These are phyloP conservation scores for Rutilus rutilus DNA, from an alignment of 2,113 vertebrate species.

Conservation along the genomic window DNA sequence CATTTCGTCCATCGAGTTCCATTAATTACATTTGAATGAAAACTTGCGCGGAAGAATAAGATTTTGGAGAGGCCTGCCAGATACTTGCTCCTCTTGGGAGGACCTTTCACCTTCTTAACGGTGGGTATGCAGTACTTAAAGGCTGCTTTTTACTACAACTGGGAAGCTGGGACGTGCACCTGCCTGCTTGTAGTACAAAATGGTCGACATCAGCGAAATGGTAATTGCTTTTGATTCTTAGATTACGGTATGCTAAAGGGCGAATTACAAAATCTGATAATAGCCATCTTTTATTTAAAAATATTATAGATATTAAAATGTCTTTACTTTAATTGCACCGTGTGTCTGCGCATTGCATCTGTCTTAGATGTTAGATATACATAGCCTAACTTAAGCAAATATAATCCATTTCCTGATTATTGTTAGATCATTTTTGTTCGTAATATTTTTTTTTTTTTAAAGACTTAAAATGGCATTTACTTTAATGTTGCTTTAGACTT, in stretches of 20 bases:
- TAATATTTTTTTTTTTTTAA: too few species aligned
- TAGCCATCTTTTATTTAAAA: not conserved
- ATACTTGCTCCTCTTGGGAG: conserved; percentile 82
- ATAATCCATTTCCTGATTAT: not conserved
- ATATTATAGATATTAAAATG: not conserved
- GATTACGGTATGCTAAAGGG: not conserved
- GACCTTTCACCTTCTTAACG: conserved; percentile 83
- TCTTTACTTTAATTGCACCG: not conserved
- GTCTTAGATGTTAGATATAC: not conserved
- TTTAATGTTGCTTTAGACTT: not conserved
- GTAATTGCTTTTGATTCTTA: conserved; percentile 20
- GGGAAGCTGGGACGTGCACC: conserved; percentile 75
- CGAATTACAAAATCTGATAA: not conserved
- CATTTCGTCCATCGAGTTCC: conserved; percentile 82
- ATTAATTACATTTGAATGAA: conserved; percentile 84
- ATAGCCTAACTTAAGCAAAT: not conserved
- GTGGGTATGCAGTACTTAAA: conserved; percentile 76
- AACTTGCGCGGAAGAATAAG: conserved; percentile 80
- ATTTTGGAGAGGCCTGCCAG: conserved; percentile 82
- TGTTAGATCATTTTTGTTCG: not conserved
- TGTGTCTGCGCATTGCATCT: not conserved
- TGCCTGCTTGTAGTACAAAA: conserved; percentile 75
- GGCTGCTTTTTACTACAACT: conserved; percentile 68
- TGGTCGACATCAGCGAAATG: conserved; percentile 56
- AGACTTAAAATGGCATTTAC: not conserved